Evolutionary conservation across 2,888 invertebrate species (phyloP).

Genomic region (Willowsia nigromaculata): DNA sequence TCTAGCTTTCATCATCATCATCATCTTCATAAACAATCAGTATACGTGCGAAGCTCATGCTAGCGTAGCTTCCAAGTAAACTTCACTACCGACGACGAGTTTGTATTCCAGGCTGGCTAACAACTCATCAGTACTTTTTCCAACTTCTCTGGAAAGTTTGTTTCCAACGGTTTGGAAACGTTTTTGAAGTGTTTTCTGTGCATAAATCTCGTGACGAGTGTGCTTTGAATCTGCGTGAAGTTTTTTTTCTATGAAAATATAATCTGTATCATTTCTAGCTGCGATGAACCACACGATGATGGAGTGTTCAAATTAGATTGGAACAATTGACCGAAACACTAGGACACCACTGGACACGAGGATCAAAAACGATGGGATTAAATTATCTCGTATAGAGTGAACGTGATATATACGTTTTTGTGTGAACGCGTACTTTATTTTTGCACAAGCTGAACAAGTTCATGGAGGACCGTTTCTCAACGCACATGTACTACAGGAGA

Average conservation of each 20-base stretch:
- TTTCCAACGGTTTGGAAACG: too few species aligned
- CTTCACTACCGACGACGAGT: not conserved
- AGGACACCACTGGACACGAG: not conserved
- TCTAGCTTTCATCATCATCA: slow-evolving; percentile 52
- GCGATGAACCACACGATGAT: not conserved
- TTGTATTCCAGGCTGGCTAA: too few species aligned
- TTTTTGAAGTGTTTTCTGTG: too few species aligned
- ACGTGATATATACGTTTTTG: too few species aligned
- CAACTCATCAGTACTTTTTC: too few species aligned
- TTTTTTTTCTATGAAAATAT: not conserved
- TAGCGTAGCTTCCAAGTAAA: slow-evolving; percentile 8
- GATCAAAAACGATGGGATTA: not conserved
- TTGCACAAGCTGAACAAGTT: too few species aligned
- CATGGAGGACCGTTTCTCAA: too few species aligned
- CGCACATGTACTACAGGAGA: too few species aligned
- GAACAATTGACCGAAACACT: slow-evolving; percentile 16
- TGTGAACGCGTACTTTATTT: too few species aligned
- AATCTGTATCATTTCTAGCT: not conserved
- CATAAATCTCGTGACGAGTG: too few species aligned
- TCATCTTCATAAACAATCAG: slow-evolving; percentile 29
- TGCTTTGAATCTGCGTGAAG: too few species aligned
- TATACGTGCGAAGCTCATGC: slow-evolving; percentile 15
- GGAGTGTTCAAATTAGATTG: slow-evolving; percentile 20
- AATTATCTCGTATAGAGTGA: not conserved
- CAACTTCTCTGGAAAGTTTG: too few species aligned